Evolutionary conservation across 2,888 invertebrate species (phyloP), one percentile per base, ranked within the genome.

Genomic region (Mythimna lalbum): DNA sequence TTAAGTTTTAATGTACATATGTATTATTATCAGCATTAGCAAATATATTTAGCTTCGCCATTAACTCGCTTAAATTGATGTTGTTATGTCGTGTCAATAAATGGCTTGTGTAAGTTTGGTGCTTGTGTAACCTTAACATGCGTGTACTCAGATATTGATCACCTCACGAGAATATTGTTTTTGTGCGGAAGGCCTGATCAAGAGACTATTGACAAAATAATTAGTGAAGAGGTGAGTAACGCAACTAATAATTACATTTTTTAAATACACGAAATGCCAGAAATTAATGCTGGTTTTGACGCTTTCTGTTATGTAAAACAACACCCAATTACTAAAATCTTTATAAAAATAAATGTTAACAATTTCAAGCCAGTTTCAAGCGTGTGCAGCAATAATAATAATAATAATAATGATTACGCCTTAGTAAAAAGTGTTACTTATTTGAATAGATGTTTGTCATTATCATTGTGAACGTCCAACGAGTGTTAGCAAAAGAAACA

Each of bases 161-260:
- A 98, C 94, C 97, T 98, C 96, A 98, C 98, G 88, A 97, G 98
- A 95, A 98, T 99, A 91, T 97, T 99, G 96, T 97, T 97, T 91
- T 96, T 99, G 89, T 98, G 98, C 93, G 99, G 99, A 83, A 98
- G 98, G 83, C 99, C 98, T 81, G 97, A 97, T 90, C 97, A 97
- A 91, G 98, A 98, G 90, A 97, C 98, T 82, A 96, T 98, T 94
- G 97, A 97, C 94, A 98, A 98, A 97, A 98, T 98, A 93, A 98
- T 97, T 92, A 98, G 98, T 90, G 97, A 98, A 94, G 98, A 98
- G 98, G 98, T 98, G 97, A 97, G 96, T 91, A 83, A 73, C 78
- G 69, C 80, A 77, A 83, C 84, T 80, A 81, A 73, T 78, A 47
- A 63, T 73, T 60, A 23, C 49, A 31, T 39, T 47, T 19, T 65